A percentile compares a stretch with the other conserved stretches of the same genome.
These are phyloP conservation scores for Lagocephalus sceleratus DNA, from an alignment of 2,797 vertebrate species.

Conservation along the genomic window DNA sequence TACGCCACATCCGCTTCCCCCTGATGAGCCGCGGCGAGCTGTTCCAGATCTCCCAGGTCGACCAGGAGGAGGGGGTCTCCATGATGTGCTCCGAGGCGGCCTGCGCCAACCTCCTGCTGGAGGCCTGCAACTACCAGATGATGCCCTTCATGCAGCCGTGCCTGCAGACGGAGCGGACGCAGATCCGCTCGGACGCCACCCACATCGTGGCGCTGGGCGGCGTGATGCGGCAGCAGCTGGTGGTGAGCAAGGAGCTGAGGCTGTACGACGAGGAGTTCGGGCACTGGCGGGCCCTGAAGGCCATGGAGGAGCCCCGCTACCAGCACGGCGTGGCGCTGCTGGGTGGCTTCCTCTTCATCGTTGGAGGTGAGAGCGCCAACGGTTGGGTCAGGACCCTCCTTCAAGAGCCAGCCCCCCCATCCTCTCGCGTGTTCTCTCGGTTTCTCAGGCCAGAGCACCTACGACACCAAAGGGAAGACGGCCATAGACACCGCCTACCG, in stretches of 20 bases:
- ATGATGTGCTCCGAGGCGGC: conserved; percentile 74
- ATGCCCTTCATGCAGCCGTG: conserved; percentile 80
- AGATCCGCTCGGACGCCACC: conserved; percentile 75
- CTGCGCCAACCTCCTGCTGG: conserved; percentile 80
- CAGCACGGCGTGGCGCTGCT: conserved; percentile 81
- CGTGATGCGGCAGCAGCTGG: conserved; percentile 82
- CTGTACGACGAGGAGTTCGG: conserved; percentile 71
- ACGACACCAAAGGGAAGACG: conserved; percentile 84
- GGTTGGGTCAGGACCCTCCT: background rate
- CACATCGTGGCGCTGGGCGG: conserved; percentile 79
- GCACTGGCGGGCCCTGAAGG: conserved; percentile 73
- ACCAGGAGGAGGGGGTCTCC: conserved; percentile 52
- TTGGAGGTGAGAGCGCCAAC: conserved; percentile 72
- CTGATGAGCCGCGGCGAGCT: conserved; percentile 79
- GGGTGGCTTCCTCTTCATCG: conserved; percentile 81
- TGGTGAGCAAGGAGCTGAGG: conserved; percentile 79
- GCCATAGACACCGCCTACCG: conserved; percentile 81
- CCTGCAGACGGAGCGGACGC: conserved; percentile 78
- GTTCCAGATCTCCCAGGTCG: conserved; percentile 80
- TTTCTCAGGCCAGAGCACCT: conserved; percentile 75
- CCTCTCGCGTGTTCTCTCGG: background rate
- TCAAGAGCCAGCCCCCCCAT: background rate
- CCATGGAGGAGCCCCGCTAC: conserved; percentile 81
- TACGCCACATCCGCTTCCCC: conserved; percentile 80
- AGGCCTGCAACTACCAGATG: conserved; percentile 86